Percentiles rank a stretch among this genome's conserved stretches.
These are phyloP conservation scores for Miltochrista miniata DNA, from an alignment of 2,888 invertebrate species.

Conservation along the genomic window DNA sequence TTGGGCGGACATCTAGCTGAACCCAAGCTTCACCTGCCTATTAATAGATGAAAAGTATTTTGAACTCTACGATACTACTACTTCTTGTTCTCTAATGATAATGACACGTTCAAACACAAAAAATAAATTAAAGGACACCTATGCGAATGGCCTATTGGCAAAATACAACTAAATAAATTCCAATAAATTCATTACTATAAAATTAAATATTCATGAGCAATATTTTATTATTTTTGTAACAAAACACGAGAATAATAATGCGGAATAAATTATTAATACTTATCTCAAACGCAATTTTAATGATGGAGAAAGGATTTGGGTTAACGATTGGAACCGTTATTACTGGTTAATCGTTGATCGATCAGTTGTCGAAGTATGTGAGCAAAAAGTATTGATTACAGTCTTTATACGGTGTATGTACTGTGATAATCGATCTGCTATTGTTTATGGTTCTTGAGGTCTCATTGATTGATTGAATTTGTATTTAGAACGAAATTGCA, in stretches of 20 bases:
- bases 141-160: not conserved
- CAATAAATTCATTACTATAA: not conserved
- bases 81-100: too few species aligned
- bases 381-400: conserved; percentile 13
- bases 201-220: conserved; percentile 6
- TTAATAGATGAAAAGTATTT: too few species aligned
- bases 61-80: too few species aligned
- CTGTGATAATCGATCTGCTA: conserved; percentile 21
- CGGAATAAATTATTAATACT: conserved; percentile 21
- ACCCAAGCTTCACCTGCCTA: too few species aligned
- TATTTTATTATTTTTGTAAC: conserved; percentile 12
- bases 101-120: too few species aligned
- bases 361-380: conserved; percentile 34
- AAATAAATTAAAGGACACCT: too few species aligned
- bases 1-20: too few species aligned
- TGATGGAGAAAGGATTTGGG: conserved; percentile 30
- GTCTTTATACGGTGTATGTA: conserved; percentile 15
- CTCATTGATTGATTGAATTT: conserved; percentile 22
- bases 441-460: conserved; percentile 25
- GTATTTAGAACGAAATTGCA: conserved; percentile 5
- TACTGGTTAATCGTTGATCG: conserved; percentile 32
- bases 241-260: conserved; percentile 13
- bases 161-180: not conserved
- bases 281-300: conserved; percentile 14
- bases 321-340: conserved; percentile 32